Conservation (phyloP, 2,888 invertebrate genomes). For the Leucophenga montana region DNA sequence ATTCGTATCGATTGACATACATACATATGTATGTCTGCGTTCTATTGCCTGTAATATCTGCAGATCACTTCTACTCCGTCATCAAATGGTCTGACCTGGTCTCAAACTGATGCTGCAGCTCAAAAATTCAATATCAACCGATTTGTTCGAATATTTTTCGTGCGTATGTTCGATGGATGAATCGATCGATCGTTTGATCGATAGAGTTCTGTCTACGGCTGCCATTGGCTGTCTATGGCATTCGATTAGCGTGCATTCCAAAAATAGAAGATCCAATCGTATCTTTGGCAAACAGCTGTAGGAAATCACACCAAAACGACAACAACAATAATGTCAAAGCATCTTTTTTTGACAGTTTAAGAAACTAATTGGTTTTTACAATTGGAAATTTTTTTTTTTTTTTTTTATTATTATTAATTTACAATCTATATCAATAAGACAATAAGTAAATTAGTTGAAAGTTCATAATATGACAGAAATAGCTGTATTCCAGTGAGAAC, state of each 20-base stretch:
- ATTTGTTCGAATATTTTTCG: not conserved
- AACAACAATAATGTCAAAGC: not conserved
- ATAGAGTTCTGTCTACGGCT: conserved; percentile 26
- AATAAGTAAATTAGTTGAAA: too few relatives aligned
- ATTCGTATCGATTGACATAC: conserved; percentile 33
- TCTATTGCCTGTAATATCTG: too few relatives aligned
- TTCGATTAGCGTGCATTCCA: conserved; percentile 54
- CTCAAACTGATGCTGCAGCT: too few relatives aligned
- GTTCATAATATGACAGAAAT: too few relatives aligned
- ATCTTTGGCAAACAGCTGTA: conserved; percentile 41
- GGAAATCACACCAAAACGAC: not conserved
- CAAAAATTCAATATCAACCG: not conserved
- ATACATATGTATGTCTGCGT: too few relatives aligned
- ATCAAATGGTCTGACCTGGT: conserved; percentile 46
- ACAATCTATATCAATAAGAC: too few relatives aligned
- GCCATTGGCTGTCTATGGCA: conserved; percentile 54
- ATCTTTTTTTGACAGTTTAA: not conserved
- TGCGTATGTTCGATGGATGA: too few relatives aligned
- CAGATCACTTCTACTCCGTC: conserved; percentile 5
- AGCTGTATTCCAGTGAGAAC: too few relatives aligned
- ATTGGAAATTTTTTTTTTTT: too few relatives aligned
- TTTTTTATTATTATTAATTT: too few relatives aligned
- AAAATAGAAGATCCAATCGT: conserved; percentile 56
- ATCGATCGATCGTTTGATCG: too few relatives aligned
- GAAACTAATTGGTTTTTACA: not conserved